These are phyloP conservation scores for Daphoenositta chrysoptera DNA, from an alignment of 2,113 vertebrate genomes.

Conservation along the genomic window DNA sequence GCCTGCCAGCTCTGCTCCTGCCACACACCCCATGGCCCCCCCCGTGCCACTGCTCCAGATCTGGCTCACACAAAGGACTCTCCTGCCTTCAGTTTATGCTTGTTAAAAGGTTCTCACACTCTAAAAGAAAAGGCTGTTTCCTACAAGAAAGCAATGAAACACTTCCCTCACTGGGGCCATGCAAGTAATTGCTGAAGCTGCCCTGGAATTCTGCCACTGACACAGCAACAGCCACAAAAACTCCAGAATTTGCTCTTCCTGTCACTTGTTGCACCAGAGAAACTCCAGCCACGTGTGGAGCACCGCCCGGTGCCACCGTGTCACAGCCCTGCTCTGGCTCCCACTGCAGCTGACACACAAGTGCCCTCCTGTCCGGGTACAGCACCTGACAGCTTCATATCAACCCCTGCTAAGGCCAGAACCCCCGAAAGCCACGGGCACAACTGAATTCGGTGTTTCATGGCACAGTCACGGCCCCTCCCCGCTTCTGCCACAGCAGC, in stretches of 20 bases:
- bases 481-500: neutral
- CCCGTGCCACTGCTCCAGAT: neutral
- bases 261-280: neutral
- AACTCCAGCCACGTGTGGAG: neutral
- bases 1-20: neutral
- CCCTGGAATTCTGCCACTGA: neutral
- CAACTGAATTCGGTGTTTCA: neutral
- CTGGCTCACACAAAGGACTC: neutral
- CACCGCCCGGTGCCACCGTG: neutral
- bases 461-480: fast-evolving
- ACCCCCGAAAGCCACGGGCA: neutral
- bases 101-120: neutral
- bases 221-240: neutral
- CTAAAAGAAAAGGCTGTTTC: neutral
- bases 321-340: neutral
- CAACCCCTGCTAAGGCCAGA: neutral
- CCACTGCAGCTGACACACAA: neutral
- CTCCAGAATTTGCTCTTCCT: fast-evolving
- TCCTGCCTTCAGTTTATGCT: neutral
- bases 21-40: neutral
- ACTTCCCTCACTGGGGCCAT: neutral
- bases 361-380: neutral
- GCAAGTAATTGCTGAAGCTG: neutral
- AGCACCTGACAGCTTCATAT: neutral
- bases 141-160: neutral